phyloP scores from a whole-genome alignment of 2,113 vertebrate species.

The Pterocles burchelli region DNA sequence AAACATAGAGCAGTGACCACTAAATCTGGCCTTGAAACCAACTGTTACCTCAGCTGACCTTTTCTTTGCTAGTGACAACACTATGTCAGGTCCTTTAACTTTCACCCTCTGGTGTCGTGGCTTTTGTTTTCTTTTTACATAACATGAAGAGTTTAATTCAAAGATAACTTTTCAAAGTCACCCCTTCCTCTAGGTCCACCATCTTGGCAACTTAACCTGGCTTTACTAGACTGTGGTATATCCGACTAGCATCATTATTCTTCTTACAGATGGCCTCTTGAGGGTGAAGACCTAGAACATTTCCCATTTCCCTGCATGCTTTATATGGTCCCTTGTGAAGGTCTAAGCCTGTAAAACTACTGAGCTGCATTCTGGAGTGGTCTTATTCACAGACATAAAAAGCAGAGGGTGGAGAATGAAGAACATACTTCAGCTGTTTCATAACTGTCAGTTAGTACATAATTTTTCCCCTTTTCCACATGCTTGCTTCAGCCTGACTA shows the following conservation, averaged over 20 bases:
- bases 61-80: neutral
- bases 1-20: neutral
- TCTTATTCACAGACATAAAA: neutral
- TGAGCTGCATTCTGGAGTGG: neutral
- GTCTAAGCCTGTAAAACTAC: neutral
- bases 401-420: neutral
- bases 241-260: neutral
- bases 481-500: neutral
- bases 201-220: neutral
- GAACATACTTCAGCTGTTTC: neutral
- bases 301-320: neutral
- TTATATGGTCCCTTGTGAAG: neutral
- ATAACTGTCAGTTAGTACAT: neutral
- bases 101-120: neutral
- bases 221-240: neutral
- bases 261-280: neutral
- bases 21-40: neutral
- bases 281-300: neutral
- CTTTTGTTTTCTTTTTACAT: neutral
- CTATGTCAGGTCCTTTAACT: neutral
- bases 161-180: neutral
- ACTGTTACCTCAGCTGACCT: neutral
- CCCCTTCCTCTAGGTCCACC: neutral
- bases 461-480: neutral
- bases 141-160: neutral